phyloP scores from a whole-genome alignment of 2,888 invertebrate genomes.

The Bruchidius siliquastri region DNA sequence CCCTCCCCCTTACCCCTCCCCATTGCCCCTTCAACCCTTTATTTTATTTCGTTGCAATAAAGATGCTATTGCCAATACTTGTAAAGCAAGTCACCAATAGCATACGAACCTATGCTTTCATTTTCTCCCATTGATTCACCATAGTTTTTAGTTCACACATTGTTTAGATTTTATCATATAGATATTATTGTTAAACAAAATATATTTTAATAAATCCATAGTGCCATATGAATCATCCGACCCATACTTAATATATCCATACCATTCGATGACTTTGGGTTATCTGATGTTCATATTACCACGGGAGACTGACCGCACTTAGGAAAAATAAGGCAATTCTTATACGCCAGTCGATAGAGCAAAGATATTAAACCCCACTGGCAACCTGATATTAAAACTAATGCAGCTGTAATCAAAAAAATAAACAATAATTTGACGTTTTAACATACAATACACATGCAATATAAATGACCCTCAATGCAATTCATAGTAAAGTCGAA shows the following conservation, averaged over 20 bases:
- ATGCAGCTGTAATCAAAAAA: no score
- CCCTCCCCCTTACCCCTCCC: no score
- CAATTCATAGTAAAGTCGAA: no score
- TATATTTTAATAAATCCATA: constrained; percentile 45
- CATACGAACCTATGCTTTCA: background rate
- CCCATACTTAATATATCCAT: constrained; percentile 13
- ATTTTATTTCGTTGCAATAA: background rate
- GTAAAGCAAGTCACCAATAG: background rate
- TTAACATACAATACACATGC: no score
- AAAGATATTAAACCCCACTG: no score
- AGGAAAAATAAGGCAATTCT: background rate
- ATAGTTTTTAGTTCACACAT: background rate
- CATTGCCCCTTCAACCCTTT: no score
- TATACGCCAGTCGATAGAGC: background rate
- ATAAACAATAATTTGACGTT: no score
- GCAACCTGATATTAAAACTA: no score
- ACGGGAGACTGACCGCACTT: background rate
- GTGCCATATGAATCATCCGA: constrained; percentile 41
- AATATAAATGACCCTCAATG: no score
- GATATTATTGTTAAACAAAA: constrained; percentile 1
- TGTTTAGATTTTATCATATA: background rate
- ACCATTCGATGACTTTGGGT: background rate
- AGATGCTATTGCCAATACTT: background rate
- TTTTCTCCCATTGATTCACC: background rate
- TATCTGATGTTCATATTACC: background rate